Evolutionary conservation across 2,797 vertebrate species (phyloP).

Genomic region (Vipera latastei): DNA sequence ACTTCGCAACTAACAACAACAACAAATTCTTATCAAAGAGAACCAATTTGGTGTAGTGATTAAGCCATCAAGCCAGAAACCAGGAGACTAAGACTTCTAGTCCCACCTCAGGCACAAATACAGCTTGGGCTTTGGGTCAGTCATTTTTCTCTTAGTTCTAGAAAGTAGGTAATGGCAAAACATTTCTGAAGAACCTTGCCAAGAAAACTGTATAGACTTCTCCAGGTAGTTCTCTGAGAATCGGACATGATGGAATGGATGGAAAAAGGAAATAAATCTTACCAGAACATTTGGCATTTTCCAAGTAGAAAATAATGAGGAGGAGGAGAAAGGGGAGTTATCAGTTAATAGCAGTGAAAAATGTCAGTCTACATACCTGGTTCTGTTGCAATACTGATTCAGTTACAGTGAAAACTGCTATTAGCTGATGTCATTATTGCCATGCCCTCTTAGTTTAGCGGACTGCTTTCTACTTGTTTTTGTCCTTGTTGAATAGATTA

Average conservation of each 20-base stretch:
- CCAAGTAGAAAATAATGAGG: constrained; percentile 1
- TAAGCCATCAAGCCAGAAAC: not conserved
- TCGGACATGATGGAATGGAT: not conserved
- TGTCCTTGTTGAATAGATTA: not conserved
- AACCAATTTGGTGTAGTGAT: not conserved
- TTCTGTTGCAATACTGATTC: not conserved
- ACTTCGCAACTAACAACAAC: too few species aligned
- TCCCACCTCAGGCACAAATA: not conserved
- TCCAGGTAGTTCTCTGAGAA: not conserved
- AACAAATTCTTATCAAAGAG: constrained; percentile 15
- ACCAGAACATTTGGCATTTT: constrained; percentile 8
- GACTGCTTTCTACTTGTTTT: not conserved
- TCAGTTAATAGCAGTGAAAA: not conserved
- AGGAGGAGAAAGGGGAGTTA: not conserved
- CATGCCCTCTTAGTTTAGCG: not conserved
- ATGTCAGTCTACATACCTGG: not conserved
- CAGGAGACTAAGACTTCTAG: not conserved
- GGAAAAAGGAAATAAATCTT: not conserved
- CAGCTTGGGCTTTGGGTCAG: not conserved
- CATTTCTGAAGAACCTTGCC: not conserved
- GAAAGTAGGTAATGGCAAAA: not conserved
- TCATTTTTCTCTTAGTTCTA: not conserved
- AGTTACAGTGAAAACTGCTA: not conserved
- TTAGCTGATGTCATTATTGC: not conserved
- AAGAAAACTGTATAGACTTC: not conserved